Evolutionary conservation across 2,888 invertebrate genomes (phyloP), one percentile per base, ranked within the genome.

Genomic region (Cloeon dipterum): DNA sequence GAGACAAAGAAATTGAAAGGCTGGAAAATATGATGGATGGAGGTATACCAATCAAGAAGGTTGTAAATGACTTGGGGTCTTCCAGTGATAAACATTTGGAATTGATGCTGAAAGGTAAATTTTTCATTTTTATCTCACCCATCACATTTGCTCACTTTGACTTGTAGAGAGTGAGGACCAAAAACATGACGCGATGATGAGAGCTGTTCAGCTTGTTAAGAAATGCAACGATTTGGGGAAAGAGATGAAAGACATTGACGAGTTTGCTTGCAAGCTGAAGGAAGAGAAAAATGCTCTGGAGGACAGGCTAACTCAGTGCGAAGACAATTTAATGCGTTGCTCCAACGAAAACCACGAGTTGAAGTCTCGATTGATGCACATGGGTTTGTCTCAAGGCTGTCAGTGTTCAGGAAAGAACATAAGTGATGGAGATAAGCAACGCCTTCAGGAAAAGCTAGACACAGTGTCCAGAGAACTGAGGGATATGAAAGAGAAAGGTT

Each of bases 161-260:
- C 39, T 50, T 50, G 37, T 44, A 56, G 69, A 63, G 44, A 61
- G 69, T 16, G 51, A 74, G 40, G 60, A 63, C 37, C 74, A 73
- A 47, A 74, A 76, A 49, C 82, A 82, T 53, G 79, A 81, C 51
- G 82, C 81, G 4, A 81, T 81, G 78, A 61, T 73, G 32, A 59
- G 74, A 44, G 79, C 81, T 4, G 56, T 81, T 32, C 62, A 62
- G 47, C 61, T 79, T 37, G 76, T 77, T n/a, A 74, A 76, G 44
- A 65, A 70, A 46, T 81, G 79, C 48, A 69, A 69, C 49, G 59
- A 59, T 39, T 52, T 82, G 36, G 71, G 78, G 53, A 68, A 70
- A 40, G 75, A 79, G 52, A 50, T 81, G 42, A 63, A 66, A 43
- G 75, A 76, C 50, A 66, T 81, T 34, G 79, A 79, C 51, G 63